Evolutionary conservation across 2,113 vertebrate genomes (phyloP), one percentile per base, ranked within the genome.

Genomic region (Cynocephalus volans): DNA sequence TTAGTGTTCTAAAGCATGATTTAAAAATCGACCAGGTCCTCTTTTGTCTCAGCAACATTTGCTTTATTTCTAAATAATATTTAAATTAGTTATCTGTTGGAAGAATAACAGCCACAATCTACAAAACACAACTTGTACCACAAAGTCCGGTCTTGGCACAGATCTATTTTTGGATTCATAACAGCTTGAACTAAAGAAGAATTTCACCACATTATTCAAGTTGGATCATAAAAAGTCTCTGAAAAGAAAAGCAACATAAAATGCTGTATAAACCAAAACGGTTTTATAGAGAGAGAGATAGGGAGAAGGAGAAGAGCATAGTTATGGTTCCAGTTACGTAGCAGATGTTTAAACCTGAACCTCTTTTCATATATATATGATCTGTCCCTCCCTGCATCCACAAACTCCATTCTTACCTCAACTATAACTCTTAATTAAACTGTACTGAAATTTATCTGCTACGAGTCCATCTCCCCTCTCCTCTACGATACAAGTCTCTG

Each of bases 101-200:
- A 96, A 97, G 83, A 95, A 73, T 75, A 95, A 96, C 52, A 94
- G 73, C 56, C 81, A 90, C 45, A 96, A 97, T 91, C 84, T 96
- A 96, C 85, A 85, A 95, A 91, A 82, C 85, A 94, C 52, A 89
- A 77, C 86, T 94, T 83, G 62, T 73, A 18, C 77, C 87, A 97
- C 88, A 76, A 93, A 94, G 36, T 83, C 85, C 93, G 94, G 31
- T 87, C 86, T 79, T 80, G 94, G 77, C 67, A 85, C 58, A 83
- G 84, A 94, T 93, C 85, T 96, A 91, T 94, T 94, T 96, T 86
- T 77, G 75, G 70, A 54, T 96, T 85, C 77, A 36, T 88, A 93
- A 96, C 52, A 94, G 28, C 77, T 94, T 91, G 92, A 95, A 56
- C 94, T 94, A 79, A 93, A 94, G 77, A 80, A 92, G 84, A 96